Base-by-base conservation (phyloP, 2,113 vertebrate genomes). In the Saiga tatarica region DNA sequence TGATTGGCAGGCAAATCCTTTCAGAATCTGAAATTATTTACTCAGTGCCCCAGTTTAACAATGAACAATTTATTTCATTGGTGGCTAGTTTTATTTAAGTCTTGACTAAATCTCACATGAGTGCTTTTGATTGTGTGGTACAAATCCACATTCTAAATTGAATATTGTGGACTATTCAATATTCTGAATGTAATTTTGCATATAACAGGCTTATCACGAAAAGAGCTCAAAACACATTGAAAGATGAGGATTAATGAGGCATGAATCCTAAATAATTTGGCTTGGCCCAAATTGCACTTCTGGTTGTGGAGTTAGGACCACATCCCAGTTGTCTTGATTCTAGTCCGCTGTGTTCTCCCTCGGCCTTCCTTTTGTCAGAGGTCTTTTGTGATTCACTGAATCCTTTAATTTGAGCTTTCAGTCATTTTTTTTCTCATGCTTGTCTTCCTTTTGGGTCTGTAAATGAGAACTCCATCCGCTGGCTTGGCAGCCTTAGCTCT, bases 181-280 rank as follows among this genome's bases (percentile, higher is more conserved):
- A 90, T 97, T 94, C 30, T 94, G 94, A 91, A 78, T 87, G 25
- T 59, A 64, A 86, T 52, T 92, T 97, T 67, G 52, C 16, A 50
- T 86, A 84, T 88, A 96, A 39, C 5, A 28, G 55, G 33, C 3
- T 96, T 93, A 53, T 94, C 52, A 74, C 19, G 1, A 87, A 59
- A 93, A 74, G 82, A 88, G 47, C 19, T 87, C 57, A 87, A 76
- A 95, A 85, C n/a, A 52, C 26, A 26, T 6, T 39, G 78, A 67
- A 79, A 71, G 13, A 62, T 33, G 23, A 86, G 3, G 14, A 84
- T 81, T 82, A 95, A 42, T 90, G 26, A 91, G 42, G 36, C 47
- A 83, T 67, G 26, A 95, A 45, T 52, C 53, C 42, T 67, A 67
- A 74, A 12, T 62, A 36, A 21, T 55, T 76, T 60, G 47, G 1